Evolutionary conservation across 2,113 vertebrate species (phyloP).

Genomic region (Heterotis niloticus): DNA sequence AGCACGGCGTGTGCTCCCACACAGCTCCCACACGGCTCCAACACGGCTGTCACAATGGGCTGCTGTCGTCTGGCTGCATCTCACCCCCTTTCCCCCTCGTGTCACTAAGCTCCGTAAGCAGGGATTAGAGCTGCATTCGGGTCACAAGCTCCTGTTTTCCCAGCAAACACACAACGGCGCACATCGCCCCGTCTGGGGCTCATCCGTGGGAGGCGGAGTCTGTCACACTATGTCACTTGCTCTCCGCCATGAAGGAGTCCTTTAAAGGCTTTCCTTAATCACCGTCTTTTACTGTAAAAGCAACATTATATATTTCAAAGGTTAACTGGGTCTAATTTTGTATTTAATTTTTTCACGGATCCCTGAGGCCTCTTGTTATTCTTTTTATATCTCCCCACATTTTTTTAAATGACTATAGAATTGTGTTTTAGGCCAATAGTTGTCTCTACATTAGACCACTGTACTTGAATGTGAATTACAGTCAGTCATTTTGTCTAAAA

Average conservation of each 20-base stretch:
- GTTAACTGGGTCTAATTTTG: neutral
- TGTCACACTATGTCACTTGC: neutral
- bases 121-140: conserved; percentile 49
- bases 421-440: neutral
- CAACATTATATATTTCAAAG: neutral
- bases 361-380: neutral
- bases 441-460: neutral
- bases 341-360: neutral
- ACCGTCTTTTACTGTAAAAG: too few relatives aligned
- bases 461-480: neutral
- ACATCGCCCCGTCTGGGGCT: neutral
- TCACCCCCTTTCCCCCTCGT: conserved; percentile 19
- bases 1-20: neutral
- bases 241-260: neutral
- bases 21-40: neutral
- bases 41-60: neutral
- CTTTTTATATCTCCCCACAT: neutral
- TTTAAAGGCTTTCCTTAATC: neutral
- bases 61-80: conserved; percentile 4
- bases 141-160: conserved; percentile 45
- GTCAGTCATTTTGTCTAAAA: neutral
- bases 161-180: conserved; percentile 20
- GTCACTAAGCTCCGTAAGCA: conserved; percentile 50
- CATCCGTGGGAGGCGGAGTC: neutral
- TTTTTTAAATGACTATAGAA: neutral